Base-by-base conservation (phyloP, 2,888 invertebrate genomes). In the Tachina fera region DNA sequence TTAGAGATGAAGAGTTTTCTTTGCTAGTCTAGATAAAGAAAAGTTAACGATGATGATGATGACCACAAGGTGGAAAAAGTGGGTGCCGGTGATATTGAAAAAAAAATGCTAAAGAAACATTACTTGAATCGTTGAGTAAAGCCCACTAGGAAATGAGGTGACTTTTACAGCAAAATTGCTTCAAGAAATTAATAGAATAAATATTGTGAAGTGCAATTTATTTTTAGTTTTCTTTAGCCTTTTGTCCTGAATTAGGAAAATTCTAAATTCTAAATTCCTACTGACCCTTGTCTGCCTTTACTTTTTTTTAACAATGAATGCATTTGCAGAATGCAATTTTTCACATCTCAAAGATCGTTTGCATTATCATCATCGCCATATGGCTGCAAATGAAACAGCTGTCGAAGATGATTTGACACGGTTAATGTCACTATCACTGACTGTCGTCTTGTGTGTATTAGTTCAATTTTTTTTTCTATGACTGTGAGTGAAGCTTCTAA, bases 331-430 rank as follows among this genome's bases (percentile, higher is more conserved):
- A 53, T 43, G 16, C 22, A 60, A 53, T 60, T 70, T 83, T 67
- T 14, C 67, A 53, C 49, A 51, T 71, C 31, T 31, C 31, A 31
- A 63, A 19, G 13, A 47, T 31, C 76, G 72, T 72, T 14, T 60
- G 51, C 60, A 67, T 45, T 14, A 68, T 63, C 72, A 68, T 68
- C 47, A 43, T 31, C 11, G 31, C 31, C 31, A 61, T 58, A 86
- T 79, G 74, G 68, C 75, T 47, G 56, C 41, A 22, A 31, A 56
- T 65, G 65, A 56, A 75, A 71, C 86, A 83, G 51, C 83, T 83
- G 86, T 86, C 86, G 79, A 83, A 76, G 76, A 80, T 83, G 83
- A 86, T 83, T 86, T 86, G 86, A 86, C 79, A 86, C 72, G 86
- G 83, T 86, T 86, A 86, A 83, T 83, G 83, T 83, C 79, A 80